Evolutionary conservation across 2,113 vertebrate species (phyloP).

Genomic region (Agelaius phoeniceus): DNA sequence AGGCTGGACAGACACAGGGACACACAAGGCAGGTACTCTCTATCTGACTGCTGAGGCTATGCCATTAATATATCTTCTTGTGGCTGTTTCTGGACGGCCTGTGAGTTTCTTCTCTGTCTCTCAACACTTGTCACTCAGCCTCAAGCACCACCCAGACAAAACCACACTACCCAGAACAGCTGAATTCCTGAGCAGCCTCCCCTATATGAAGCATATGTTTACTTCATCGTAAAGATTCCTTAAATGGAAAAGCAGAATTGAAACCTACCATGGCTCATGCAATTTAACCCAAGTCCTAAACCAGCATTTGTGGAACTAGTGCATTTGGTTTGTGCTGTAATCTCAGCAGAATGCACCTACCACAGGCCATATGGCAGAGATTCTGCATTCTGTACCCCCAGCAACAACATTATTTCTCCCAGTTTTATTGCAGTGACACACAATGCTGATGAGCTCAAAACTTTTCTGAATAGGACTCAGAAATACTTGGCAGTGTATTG

Average conservation of each 20-base stretch:
- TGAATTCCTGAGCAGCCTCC: slow-evolving; percentile 24
- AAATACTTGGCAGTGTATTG: slow-evolving; percentile 18
- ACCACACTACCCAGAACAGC: background rate
- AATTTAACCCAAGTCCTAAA: background rate
- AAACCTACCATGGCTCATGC: background rate
- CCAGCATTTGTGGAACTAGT: background rate
- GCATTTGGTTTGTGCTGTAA: background rate
- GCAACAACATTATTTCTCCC: background rate
- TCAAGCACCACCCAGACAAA: background rate
- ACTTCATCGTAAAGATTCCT: background rate
- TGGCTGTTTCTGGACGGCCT: background rate
- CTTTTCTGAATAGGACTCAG: slow-evolving; percentile 34
- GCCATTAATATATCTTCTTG: background rate
- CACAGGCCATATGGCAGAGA: background rate
- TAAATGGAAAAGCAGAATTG: slow-evolving; percentile 34
- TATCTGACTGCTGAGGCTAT: background rate
- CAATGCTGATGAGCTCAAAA: slow-evolving; percentile 36
- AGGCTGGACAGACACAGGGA: background rate
- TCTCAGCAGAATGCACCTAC: slow-evolving; percentile 15
- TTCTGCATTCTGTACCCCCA: background rate
- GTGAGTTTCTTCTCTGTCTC: background rate
- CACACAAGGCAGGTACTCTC: too few relatives aligned
- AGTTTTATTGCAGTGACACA: background rate
- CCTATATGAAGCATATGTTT: background rate
- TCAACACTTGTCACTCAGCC: background rate